Base-by-base conservation (phyloP, 2,113 vertebrate species). In the Trichechus manatus region DNA sequence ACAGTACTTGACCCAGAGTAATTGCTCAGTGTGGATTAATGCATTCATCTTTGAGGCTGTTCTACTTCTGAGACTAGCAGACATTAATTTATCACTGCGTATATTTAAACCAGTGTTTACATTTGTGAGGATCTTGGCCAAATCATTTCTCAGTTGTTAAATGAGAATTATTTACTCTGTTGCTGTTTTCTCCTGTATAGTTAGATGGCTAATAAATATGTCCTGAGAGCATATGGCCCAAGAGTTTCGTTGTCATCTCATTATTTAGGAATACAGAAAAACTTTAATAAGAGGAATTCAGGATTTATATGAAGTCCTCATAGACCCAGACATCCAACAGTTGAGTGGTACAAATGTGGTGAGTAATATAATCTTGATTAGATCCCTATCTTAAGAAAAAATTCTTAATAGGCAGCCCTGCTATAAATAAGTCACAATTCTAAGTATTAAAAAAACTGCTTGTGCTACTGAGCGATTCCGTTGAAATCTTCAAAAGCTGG, bases 381-480 rank as follows among this genome's bases (percentile, higher is more conserved):
- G 56, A 75, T 29, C 23, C 2, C 19, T 42, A 63, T 89, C 50
- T 84, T 78, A 72, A 70, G 47, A 70, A 91, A 87, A 53, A 83
- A 80, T 14, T 90, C 31, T 59, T 95, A 94, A 31, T 39, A 91
- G 94, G 6, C 23, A 44, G 86, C 90, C 36, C 94, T 98, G 88
- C 92, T 97, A 31, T 87, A 93, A 95, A 91, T 95, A 87, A 56
- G 97, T 95, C 89, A 68, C 95, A 98, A 74, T 84, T 63, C 31
- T 98, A 72, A 87, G 91, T 95, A 93, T 98, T 93, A 96, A 93
- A 97, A 97, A 96, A 36, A 44, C 83, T 93, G 19, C 83, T 97
- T 97, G 96, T 96, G 97, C 68, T 96, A 93, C 96, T 97, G 42
- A 95, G 74, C 97, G 98, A 98, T 98, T 97, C 97, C 86, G 42